A percentile compares a stretch with the other conserved stretches of the same genome.
Evolutionary conservation across 1,140 invertebrate genomes (phyloP).

Genomic region (Polypedilum vanderplanki): DNA sequence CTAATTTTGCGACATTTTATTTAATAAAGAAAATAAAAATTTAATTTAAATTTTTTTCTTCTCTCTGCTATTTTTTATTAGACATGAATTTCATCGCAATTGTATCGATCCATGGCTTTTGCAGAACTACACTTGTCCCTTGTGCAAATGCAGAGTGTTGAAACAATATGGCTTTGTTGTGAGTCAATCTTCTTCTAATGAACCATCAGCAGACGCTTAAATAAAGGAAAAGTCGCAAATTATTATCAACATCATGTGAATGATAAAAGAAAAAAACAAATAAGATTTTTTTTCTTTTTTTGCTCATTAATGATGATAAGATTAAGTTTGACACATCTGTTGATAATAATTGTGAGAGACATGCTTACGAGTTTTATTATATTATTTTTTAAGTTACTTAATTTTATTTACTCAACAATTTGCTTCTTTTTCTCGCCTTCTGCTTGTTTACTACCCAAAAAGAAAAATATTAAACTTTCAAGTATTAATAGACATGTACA

Average conservation of each 20-base stretch:
- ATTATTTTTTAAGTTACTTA: no score
- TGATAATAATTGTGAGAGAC: not conserved
- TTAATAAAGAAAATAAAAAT: not conserved
- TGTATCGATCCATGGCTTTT: slow-evolving; percentile 93
- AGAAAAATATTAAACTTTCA: no score
- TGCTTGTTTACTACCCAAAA: no score
- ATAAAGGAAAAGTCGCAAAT: not conserved
- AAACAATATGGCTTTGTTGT: slow-evolving; percentile 84
- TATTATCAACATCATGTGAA: not conserved
- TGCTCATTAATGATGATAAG: not conserved
- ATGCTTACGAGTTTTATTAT: not conserved
- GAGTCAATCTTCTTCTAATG: slow-evolving; percentile 42
- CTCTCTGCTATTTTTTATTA: slow-evolving; percentile 40
- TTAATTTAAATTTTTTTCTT: not conserved
- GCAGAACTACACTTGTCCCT: slow-evolving; percentile 86
- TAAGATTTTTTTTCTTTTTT: not conserved
- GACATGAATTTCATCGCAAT: slow-evolving; percentile 87
- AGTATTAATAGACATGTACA: no score
- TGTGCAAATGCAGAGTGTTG: slow-evolving; percentile 93
- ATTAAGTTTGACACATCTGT: not conserved
- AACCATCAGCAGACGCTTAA: not conserved
- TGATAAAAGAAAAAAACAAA: not conserved
- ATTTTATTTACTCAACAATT: no score
- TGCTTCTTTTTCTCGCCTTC: no score
- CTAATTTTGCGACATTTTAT: not conserved